phyloP scores from a whole-genome alignment of 64 coral and sea anemone genomes.

The Trachythela sp. region DNA sequence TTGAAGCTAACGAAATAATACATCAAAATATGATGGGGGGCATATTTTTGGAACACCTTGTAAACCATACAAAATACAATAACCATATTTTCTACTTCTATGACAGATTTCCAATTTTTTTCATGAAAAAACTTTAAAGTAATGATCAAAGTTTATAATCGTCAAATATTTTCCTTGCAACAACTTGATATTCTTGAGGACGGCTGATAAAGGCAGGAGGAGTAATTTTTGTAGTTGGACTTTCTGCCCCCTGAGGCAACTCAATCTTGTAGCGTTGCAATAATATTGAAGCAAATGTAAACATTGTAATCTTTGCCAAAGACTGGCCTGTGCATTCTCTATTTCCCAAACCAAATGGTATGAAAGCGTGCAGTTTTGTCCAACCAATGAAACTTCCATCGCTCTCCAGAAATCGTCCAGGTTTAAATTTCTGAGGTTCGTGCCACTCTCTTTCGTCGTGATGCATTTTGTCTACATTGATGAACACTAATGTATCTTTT shows the following conservation, averaged over 20 bases:
- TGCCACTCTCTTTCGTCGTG: neutral
- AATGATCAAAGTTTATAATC: neutral
- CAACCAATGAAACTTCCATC: neutral
- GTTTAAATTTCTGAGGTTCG: neutral
- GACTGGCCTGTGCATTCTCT: neutral
- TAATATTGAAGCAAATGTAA: neutral
- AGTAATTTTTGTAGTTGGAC: neutral
- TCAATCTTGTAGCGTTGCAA: neutral
- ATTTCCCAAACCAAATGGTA: neutral
- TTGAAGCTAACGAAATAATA: too few species aligned
- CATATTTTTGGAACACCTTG: too few species aligned
- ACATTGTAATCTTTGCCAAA: neutral
- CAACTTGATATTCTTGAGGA: neutral
- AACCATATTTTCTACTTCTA: too few species aligned
- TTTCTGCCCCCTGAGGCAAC: neutral
- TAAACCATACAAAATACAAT: too few species aligned
- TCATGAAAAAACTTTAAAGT: too few species aligned
- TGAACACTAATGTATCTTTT: neutral
- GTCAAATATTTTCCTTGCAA: neutral
- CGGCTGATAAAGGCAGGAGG: neutral
- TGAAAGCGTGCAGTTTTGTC: neutral
- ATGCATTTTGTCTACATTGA: neutral
- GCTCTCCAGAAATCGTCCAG: neutral
- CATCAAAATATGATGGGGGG: too few species aligned
- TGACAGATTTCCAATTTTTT: too few species aligned